Evolutionary conservation across 2,888 invertebrate genomes (phyloP), one percentile per base, ranked within the genome.

Genomic region (Cyrtodaria siliqua): DNA sequence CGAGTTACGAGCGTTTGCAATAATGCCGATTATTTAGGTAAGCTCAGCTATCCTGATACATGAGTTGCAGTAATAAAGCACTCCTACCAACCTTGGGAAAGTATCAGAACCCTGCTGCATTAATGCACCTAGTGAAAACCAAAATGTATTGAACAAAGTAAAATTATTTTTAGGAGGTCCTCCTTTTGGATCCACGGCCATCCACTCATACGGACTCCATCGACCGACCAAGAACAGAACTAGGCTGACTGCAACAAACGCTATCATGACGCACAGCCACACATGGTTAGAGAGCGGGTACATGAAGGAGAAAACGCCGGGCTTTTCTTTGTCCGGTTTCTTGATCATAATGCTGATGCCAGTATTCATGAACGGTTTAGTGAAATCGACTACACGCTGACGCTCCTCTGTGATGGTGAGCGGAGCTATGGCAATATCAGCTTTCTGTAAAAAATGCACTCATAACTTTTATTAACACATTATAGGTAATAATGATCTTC

Each of bases 31-130:
- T n/a, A n/a, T n/a, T n/a, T n/a, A n/a, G n/a, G n/a, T n/a, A n/a
- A n/a, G n/a, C n/a, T n/a, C n/a, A n/a, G n/a, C n/a, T n/a, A n/a
- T n/a, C n/a, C n/a, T n/a, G n/a, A n/a, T n/a, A n/a, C n/a, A n/a
- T 26, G 27, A 24, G 33, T 12, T 4, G 12, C 33, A 33, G 4
- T 12, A 27, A 3, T 18, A n/a, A 57, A 71, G 76, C 76, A 75
- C 73, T 56, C 72, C 49, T 69, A 86, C 86, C 83, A 94, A 97
- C 96, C 97, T 96, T 40, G 99, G 99, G 68, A 98, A 97, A 84
- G 99, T 97, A 94, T 99, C 99, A 91, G 98, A 97, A 77, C 99
- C 98, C 94, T 99, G 99, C 94, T 99, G 99, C 97, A 99, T 98
- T 93, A 99, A 97, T 52, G 99, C 98, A 33, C 98, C 98, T 80